Evolutionary conservation across 1,140 invertebrate species (phyloP).

Genomic region (Pteromalus puparum): DNA sequence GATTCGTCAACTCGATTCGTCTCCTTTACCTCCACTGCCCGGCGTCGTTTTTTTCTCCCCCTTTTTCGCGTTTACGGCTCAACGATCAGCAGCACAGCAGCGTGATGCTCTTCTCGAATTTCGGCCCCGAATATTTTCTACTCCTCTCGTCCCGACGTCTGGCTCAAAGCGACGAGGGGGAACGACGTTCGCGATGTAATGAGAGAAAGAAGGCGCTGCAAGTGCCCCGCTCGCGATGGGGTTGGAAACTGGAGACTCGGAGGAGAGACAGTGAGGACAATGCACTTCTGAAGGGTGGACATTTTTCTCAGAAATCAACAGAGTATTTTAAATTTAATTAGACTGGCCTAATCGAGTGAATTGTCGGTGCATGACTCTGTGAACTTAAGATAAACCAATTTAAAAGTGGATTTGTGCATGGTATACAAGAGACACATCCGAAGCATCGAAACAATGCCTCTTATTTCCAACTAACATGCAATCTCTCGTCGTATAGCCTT

Average conservation of each 20-base stretch:
- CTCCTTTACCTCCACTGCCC: not conserved
- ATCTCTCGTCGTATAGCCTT: not conserved
- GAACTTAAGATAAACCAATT: no score
- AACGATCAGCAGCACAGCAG: not conserved
- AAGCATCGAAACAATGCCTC: not conserved
- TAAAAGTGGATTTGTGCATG: no score
- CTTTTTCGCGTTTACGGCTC: not conserved
- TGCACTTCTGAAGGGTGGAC: not conserved
- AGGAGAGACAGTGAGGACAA: not conserved
- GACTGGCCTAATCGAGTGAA: no score
- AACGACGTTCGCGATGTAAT: not conserved
- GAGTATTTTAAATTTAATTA: not conserved
- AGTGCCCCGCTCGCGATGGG: not conserved
- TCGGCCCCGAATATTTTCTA: not conserved
- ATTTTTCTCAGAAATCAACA: not conserved
- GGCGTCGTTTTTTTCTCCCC: not conserved
- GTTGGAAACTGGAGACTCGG: not conserved
- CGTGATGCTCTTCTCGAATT: not conserved
- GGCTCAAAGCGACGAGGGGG: not conserved
- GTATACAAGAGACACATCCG: not conserved
- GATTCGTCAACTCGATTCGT: not conserved
- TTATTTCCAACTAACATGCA: not conserved
- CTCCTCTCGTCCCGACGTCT: not conserved
- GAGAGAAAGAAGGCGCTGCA: not conserved
- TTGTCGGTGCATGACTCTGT: no score